These are phyloP conservation scores for Gonatopus flavifemur DNA, from an alignment of 1,140 invertebrate species.

Conservation along the genomic window DNA sequence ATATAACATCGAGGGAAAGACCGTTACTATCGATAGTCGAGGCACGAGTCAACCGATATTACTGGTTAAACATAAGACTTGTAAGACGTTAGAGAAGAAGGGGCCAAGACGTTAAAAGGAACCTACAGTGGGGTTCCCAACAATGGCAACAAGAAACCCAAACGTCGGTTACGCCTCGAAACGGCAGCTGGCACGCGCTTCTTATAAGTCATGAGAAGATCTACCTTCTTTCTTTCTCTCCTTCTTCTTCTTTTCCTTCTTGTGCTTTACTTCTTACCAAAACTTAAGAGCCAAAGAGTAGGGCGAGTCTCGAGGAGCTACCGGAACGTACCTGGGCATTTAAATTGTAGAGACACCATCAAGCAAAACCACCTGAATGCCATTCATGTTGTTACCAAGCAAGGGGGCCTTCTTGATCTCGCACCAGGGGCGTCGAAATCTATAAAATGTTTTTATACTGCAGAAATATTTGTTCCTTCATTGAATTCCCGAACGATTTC, in stretches of 20 bases:
- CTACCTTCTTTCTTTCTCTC: conserved; percentile 16
- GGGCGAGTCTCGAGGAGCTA: conserved; percentile 36
- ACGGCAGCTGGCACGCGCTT: conserved; percentile 57
- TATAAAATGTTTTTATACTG: no score
- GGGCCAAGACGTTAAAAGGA: conserved; percentile 48
- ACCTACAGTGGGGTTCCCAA: conserved; percentile 26
- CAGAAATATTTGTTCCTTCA: no score
- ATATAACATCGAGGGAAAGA: conserved; percentile 11
- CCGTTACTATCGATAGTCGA: conserved; percentile 43
- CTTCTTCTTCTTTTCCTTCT: conserved; percentile 31
- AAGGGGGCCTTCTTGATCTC: conserved; percentile 47
- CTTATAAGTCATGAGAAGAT: conserved; percentile 37
- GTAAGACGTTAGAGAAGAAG: conserved; percentile 48
- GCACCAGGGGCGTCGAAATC: conserved; percentile 42
- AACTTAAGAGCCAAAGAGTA: conserved; percentile 18
- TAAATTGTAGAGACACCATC: conserved; percentile 46
- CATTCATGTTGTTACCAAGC: no score
- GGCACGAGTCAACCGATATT: conserved; percentile 35
- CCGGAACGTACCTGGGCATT: conserved; percentile 48
- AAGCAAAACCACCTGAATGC: conserved; percentile 51
- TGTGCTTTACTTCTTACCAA: conserved; percentile 14
- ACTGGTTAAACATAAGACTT: conserved; percentile 29
- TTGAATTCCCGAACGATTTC: no score
- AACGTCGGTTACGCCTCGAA: conserved; percentile 57
- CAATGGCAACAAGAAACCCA: conserved; percentile 54